Base-by-base conservation (phyloP, 2,113 vertebrate genomes). In the Mesembrinibis cayennensis region DNA sequence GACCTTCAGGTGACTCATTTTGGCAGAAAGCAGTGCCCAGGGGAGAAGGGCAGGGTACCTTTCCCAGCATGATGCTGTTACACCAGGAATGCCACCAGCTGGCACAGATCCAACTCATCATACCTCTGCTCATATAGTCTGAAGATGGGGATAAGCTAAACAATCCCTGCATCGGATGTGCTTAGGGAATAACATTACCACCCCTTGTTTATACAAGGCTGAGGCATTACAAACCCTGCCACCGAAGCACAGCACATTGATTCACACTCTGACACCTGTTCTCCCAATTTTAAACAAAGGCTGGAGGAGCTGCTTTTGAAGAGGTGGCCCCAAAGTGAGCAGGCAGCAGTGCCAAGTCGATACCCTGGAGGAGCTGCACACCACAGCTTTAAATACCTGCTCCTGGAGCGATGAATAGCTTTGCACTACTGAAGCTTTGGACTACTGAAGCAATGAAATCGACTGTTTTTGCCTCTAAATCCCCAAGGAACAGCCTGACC, bases 101-200 rank as follows among this genome's bases (percentile, higher is more conserved):
- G 0, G 81, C 55, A 2, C 29, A 40, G 44, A 40, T 34, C 9
- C 34, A n/a, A 8, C 44, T 18, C 44, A 30, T 30, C 49, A 15
- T 7, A 52, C 32, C 19, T 62, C 53, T 49, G 69, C 53, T 76
- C 18, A 5, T 16, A 9, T 5, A 22, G 9, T 4, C 45, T 55
- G n/a, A 67, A 36, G 55, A 26, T 2, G 6, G 27, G 27, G 40
- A 21, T 42, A 47, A 61, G 23, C 40, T 25, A 42, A 66, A 53
- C 16, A 15, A 40, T 21, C 29, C 40, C 61, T 0, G 3, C 36
- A 16, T 5, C 1, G 2, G 45, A 17, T 15, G 8, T 38, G 11
- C 40, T 74, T 40, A 3, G 22, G 19, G 47, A 52, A 45, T 18
- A 36, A 38, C 11, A 4, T 20, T 40, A 34, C 29, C 26, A 42